Evolutionary conservation across 2,113 vertebrate genomes (phyloP).

Genomic region (rat (Rattus norvegicus)): GRCr8 NC_086033.1:107063001-107063500

Average conservation of each 20-base stretch:
- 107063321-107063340: neutral
- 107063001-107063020: too few relatives aligned
- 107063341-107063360: neutral
- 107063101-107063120: neutral
- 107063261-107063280: neutral
- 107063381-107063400: neutral
- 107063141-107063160: neutral
- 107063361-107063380: neutral
- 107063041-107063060: too few relatives aligned
- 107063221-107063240: neutral
- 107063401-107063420: neutral
- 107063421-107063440: neutral
- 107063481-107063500: neutral
- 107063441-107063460: slow-evolving; percentile 20
- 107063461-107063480: neutral
- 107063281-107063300: neutral
- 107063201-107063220: neutral
- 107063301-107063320: neutral
- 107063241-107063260: neutral
- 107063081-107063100: neutral
- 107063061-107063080: too few relatives aligned
- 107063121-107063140: neutral
- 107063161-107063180: neutral
- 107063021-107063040: too few relatives aligned
- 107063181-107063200: neutral